Evolutionary conservation across 2,113 vertebrate genomes (phyloP).

Genomic region (Eurypyga helias): DNA sequence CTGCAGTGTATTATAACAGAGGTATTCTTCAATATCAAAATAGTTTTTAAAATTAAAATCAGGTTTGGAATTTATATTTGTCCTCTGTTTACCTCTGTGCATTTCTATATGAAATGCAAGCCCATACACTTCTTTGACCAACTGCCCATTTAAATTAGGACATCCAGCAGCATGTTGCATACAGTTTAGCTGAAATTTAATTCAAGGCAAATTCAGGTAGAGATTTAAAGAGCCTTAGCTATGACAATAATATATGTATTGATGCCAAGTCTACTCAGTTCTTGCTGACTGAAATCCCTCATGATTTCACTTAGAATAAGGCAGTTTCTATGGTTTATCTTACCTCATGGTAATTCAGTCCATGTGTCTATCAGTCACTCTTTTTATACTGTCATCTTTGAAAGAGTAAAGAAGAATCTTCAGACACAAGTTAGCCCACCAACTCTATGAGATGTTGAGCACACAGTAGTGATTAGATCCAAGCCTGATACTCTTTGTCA

Average conservation of each 20-base stretch:
- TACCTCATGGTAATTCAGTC: not conserved
- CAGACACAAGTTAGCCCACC: not conserved
- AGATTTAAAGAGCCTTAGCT: not conserved
- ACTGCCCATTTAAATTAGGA: not conserved
- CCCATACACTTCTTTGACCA: not conserved
- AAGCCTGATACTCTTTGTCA: not conserved
- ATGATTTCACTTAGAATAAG: not conserved
- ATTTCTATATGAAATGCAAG: not conserved
- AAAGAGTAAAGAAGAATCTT: not conserved
- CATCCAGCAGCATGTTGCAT: not conserved
- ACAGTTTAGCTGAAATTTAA: not conserved
- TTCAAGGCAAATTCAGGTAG: not conserved
- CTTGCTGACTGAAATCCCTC: not conserved
- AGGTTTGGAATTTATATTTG: not conserved
- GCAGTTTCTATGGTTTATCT: not conserved
- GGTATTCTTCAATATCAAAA: not conserved
- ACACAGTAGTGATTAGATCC: not conserved
- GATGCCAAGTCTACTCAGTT: not conserved
- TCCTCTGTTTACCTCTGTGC: not conserved
- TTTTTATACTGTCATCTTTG: not conserved
- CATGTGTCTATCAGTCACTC: not conserved
- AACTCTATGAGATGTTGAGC: not conserved
- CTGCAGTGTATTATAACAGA: not conserved
- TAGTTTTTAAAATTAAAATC: not conserved
- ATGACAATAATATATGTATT: not conserved